Conservation (phyloP, 2,797 vertebrate species). For the Scolopax bukidnonensis region DNA sequence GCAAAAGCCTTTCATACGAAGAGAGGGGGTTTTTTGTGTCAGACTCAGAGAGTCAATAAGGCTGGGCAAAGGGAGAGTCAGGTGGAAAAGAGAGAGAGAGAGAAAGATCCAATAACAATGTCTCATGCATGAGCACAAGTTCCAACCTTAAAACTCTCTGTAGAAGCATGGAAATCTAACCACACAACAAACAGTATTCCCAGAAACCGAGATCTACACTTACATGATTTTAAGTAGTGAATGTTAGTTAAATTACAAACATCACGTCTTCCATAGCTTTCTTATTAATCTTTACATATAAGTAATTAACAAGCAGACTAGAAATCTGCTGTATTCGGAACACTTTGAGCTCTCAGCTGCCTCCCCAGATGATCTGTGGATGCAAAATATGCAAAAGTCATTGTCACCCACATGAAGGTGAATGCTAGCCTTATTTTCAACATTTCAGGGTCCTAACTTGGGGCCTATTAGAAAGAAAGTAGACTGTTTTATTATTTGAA, state of each 20-base stretch:
- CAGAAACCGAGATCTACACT: neutral
- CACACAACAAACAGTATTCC: neutral
- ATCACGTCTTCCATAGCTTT: neutral
- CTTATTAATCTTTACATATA: neutral
- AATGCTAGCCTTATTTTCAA: neutral
- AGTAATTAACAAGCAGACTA: neutral
- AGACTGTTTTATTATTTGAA: slow-evolving; percentile 73
- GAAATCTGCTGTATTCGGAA: neutral
- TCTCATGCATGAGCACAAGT: neutral
- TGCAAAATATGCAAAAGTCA: neutral
- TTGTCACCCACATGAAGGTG: neutral
- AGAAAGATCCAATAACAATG: accelerated
- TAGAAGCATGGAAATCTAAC: neutral
- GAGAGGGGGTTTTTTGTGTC: neutral
- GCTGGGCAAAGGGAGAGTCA: neutral
- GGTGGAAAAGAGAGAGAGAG: neutral
- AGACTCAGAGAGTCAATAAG: neutral
- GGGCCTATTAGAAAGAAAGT: neutral
- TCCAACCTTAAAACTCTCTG: neutral
- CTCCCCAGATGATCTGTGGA: neutral
- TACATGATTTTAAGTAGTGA: neutral
- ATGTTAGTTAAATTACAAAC: neutral
- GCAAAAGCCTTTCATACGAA: neutral
- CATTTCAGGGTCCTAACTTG: neutral
- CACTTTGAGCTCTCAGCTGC: neutral